Conservation (phyloP, 2,888 invertebrate genomes). For the Creontiades dilutus region DNA sequence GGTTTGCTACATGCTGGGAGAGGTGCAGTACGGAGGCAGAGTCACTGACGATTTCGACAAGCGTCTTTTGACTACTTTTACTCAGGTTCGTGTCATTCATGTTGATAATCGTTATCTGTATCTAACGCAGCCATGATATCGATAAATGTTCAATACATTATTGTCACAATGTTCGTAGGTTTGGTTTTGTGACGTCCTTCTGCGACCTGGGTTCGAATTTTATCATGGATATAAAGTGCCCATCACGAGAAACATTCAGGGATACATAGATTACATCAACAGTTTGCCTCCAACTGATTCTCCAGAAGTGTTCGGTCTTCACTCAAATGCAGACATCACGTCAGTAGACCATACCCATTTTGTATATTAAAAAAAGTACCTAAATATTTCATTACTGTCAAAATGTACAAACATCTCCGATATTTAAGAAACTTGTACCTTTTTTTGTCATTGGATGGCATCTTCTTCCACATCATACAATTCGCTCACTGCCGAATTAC, state of each 20-base stretch:
- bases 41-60: slow-evolving; percentile 99
- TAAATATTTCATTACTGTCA: no score
- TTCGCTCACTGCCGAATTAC: no score
- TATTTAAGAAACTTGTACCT: no score
- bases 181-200: slow-evolving; percentile 95
- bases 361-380: no score
- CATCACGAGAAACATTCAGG: slow-evolving; percentile 84
- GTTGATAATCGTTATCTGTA: no score
- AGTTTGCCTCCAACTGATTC: slow-evolving; percentile 91
- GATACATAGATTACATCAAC: slow-evolving; percentile 92
- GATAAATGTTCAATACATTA: no score
- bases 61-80: slow-evolving; percentile 93
- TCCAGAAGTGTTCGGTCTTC: slow-evolving; percentile 97
- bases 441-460: no score
- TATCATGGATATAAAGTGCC: slow-evolving; percentile 96
- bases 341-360: slow-evolving; percentile 78
- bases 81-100: slow-evolving; percentile 80
- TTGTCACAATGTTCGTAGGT: slow-evolving; percentile 79
- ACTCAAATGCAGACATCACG: slow-evolving; percentile 97
- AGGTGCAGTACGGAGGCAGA: slow-evolving; percentile 91
- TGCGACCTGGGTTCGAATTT: slow-evolving; percentile 94
- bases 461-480: no score
- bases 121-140: no score
- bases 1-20: slow-evolving; percentile 97
- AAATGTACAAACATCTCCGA: no score